phyloP scores from a whole-genome alignment of 2,113 vertebrate species.

The Columbina picui region DNA sequence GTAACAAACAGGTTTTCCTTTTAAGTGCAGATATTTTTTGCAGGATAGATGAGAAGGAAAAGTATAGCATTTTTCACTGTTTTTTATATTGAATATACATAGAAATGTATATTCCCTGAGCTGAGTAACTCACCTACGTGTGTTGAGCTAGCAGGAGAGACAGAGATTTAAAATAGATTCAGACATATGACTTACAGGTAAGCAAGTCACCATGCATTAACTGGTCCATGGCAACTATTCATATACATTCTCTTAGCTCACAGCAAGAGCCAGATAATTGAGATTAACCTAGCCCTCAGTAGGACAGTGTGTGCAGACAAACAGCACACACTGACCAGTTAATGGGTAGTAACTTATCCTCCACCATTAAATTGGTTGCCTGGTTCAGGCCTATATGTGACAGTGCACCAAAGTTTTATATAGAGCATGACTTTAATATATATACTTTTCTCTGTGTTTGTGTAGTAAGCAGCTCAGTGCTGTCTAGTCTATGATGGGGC shows the following conservation, averaged over 20 bases:
- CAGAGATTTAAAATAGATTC: background rate
- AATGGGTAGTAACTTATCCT: background rate
- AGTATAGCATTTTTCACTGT: background rate
- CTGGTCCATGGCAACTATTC: background rate
- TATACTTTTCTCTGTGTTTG: background rate
- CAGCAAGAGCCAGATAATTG: background rate
- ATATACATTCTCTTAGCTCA: background rate
- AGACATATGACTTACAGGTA: background rate
- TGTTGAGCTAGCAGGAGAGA: background rate
- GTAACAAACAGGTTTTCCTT: background rate
- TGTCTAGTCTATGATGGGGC: background rate
- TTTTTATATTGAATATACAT: background rate
- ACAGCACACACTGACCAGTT: background rate
- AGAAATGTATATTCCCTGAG: background rate
- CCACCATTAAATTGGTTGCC: fast-evolving
- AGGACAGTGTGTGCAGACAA: background rate
- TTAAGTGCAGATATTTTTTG: background rate
- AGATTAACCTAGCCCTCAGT: background rate
- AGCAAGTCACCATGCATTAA: background rate
- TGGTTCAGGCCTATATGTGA: background rate
- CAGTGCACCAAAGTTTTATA: background rate
- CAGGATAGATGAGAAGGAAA: background rate
- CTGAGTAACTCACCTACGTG: background rate
- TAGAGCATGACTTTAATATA: background rate
- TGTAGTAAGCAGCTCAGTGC: background rate